These are phyloP conservation scores for Pachypeltis micranthus DNA, from an alignment of 1,140 invertebrate species.

Conservation along the genomic window DNA sequence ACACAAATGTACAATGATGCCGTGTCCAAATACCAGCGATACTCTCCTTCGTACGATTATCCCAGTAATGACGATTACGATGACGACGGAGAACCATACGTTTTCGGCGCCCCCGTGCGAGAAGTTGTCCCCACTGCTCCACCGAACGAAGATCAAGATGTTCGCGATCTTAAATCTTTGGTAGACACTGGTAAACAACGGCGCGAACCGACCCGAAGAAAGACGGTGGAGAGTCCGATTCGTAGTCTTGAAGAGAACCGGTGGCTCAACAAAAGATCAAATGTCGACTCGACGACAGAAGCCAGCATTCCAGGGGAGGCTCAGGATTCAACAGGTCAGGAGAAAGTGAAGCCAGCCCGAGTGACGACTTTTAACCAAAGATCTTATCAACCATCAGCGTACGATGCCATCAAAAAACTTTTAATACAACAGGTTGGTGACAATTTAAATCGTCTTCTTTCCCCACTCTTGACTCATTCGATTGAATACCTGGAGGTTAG, in stretches of 20 bases:
- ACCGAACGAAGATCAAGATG: constrained; percentile 44
- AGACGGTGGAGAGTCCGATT: constrained; percentile 5
- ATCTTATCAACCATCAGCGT: constrained; percentile 36
- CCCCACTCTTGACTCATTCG: background rate
- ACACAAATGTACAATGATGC: constrained; percentile 48
- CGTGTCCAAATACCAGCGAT: constrained; percentile 30
- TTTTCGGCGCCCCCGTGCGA: constrained; percentile 27
- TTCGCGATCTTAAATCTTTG: constrained; percentile 44
- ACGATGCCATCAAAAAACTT: constrained; percentile 43
- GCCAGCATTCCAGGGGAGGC: constrained; percentile 6
- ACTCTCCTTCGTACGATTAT: constrained; percentile 20
- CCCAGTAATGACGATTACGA: constrained; percentile 35
- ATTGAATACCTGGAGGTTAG: background rate
- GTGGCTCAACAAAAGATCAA: constrained; percentile 18
- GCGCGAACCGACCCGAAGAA: constrained; percentile 7
- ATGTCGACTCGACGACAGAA: constrained; percentile 19
- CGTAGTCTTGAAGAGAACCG: constrained; percentile 13
- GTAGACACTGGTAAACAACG: constrained; percentile 28
- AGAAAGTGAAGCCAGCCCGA: constrained; percentile 46
- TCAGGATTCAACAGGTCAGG: constrained; percentile 37
- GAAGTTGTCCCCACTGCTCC: background rate
- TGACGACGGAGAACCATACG: constrained; percentile 21
- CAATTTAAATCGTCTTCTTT: no score
- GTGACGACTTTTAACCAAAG: constrained; percentile 33
- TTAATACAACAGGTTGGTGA: constrained; percentile 26